Evolutionary conservation across 2,888 invertebrate species (phyloP).

Genomic region (Drosophila macrothrix): DNA sequence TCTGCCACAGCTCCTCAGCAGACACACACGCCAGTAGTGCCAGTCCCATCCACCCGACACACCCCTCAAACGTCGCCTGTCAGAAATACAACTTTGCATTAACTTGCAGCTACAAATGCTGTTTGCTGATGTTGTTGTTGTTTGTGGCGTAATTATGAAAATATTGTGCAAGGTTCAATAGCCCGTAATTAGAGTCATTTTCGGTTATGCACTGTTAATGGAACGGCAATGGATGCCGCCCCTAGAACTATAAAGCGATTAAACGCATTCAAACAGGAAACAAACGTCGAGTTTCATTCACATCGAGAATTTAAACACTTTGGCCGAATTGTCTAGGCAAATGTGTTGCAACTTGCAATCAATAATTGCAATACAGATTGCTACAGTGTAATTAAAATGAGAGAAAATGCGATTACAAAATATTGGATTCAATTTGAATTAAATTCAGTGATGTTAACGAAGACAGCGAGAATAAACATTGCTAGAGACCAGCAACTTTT

Average conservation of each 20-base stretch:
- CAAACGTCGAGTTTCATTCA: slow-evolving; percentile 33
- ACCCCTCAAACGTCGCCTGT: neutral
- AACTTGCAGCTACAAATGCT: slow-evolving; percentile 25
- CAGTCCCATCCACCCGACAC: neutral
- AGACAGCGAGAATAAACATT: neutral
- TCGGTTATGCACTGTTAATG: slow-evolving; percentile 46
- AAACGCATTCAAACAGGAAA: slow-evolving; percentile 31
- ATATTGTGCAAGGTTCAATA: slow-evolving; percentile 78
- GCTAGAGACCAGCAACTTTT: neutral
- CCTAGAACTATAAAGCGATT: slow-evolving; percentile 11
- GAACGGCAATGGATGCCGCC: slow-evolving; percentile 8
- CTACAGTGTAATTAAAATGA: neutral
- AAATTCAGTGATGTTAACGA: neutral
- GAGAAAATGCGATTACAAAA: neutral
- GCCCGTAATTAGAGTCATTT: slow-evolving; percentile 63
- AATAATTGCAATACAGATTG: neutral
- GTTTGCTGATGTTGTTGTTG: slow-evolving; percentile 23
- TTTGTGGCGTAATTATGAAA: slow-evolving; percentile 73
- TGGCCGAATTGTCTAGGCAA: neutral
- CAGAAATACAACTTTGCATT: slow-evolving; percentile 44
- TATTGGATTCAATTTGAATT: neutral
- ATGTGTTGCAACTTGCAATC: slow-evolving; percentile 10
- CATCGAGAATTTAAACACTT: slow-evolving; percentile 17
- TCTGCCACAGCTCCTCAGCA: slow-evolving; percentile 38
- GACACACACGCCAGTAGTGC: slow-evolving; percentile 1